phyloP scores from a whole-genome alignment of 1,140 invertebrate genomes.

The Pemphigus obesinymphae region DNA sequence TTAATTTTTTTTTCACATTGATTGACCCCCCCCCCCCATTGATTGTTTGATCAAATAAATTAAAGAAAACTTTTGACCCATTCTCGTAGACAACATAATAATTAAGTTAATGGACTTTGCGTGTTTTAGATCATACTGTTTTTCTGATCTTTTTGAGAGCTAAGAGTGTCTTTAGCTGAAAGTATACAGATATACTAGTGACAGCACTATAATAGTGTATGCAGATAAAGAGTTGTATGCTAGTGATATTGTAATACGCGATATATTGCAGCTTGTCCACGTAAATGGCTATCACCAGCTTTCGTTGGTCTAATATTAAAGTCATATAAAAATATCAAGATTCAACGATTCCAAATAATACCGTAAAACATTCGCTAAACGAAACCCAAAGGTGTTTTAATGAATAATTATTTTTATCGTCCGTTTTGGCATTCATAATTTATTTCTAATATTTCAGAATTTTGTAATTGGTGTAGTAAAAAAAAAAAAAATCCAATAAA shows the following conservation, averaged over 20 bases:
- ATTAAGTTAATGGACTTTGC: neutral
- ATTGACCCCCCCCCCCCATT: neutral
- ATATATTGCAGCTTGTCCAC: neutral
- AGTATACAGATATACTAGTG: too few relatives aligned
- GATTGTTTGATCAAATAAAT: neutral
- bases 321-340: neutral
- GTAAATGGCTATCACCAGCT: neutral
- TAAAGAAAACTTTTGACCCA: neutral
- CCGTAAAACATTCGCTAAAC: neutral
- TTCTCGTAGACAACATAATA: neutral
- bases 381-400: neutral
- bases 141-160: neutral
- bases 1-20: neutral
- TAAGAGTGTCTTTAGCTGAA: neutral
- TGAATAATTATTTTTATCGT: too few relatives aligned
- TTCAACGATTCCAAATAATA: neutral
- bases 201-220: too few relatives aligned
- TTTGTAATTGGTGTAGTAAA: too few relatives aligned
- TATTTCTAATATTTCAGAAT: too few relatives aligned
- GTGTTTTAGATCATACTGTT: neutral
- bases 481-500: too few relatives aligned
- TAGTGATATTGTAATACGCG: neutral
- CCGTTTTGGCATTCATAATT: too few relatives aligned
- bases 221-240: neutral
- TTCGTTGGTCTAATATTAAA: neutral